Conservation (phyloP, 2,113 vertebrate species). For the Pygathrix nemaeus region DNA sequence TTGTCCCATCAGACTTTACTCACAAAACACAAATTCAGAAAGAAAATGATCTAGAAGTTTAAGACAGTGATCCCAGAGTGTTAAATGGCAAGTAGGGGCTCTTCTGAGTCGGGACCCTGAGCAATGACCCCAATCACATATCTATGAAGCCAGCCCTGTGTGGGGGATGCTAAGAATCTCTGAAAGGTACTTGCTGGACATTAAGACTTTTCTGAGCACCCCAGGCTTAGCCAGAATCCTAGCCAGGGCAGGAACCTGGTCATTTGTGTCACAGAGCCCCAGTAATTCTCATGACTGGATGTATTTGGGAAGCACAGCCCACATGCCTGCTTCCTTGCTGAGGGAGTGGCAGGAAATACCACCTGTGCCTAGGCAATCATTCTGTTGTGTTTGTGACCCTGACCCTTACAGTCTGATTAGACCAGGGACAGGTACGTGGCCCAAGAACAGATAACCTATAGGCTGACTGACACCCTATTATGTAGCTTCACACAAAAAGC, state of each 20-base stretch:
- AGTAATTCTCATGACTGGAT: no score
- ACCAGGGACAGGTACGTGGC: rapidly evolving
- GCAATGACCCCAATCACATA: neutral
- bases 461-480: rapidly evolving
- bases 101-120: rapidly evolving
- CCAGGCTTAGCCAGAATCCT: neutral
- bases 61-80: neutral
- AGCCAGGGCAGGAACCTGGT: neutral
- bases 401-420: neutral
- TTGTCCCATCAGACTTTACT: neutral
- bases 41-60: neutral
- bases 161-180: rapidly evolving
- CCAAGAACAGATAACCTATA: no score
- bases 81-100: rapidly evolving
- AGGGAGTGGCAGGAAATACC: rapidly evolving
- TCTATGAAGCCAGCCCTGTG: rapidly evolving
- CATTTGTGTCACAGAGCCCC: rapidly evolving
- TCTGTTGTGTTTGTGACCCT: neutral
- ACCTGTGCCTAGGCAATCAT: neutral
- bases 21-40: neutral
- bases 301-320: rapidly evolving
- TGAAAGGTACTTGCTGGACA: rapidly evolving
- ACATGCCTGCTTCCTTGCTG: rapidly evolving
- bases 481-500: neutral
- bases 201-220: neutral